Evolutionary conservation across 2,797 vertebrate genomes (phyloP).

Genomic region (Poecilia gillii): DNA sequence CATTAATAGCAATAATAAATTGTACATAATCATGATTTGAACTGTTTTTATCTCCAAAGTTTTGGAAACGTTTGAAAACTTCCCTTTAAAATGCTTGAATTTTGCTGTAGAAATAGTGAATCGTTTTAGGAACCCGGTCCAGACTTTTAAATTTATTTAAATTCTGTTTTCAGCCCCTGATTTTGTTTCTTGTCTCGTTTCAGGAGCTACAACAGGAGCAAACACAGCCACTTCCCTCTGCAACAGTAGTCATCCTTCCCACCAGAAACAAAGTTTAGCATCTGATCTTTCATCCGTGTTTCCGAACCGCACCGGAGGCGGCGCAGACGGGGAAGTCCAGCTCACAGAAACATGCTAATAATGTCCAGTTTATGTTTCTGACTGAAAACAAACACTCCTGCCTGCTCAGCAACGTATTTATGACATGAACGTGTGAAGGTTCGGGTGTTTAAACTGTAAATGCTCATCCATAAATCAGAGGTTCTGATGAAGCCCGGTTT

Average conservation of each 20-base stretch:
- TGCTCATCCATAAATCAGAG: background rate
- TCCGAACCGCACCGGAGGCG: background rate
- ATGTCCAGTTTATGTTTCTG: constrained; percentile 1
- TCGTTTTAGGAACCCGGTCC: no score
- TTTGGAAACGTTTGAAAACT: no score
- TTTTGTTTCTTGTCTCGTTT: constrained; percentile 1
- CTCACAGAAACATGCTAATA: background rate
- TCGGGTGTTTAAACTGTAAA: background rate
- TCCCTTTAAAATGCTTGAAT: no score
- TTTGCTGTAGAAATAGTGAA: no score
- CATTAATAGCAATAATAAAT: no score
- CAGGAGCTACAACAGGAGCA: constrained; percentile 44
- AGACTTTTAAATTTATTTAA: background rate
- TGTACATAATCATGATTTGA: no score
- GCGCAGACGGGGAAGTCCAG: constrained; percentile 22
- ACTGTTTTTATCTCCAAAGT: no score
- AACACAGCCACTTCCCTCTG: constrained; percentile 28
- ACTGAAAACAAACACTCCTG: background rate
- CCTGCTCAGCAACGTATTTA: background rate
- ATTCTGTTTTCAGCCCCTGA: background rate
- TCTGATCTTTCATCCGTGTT: constrained; percentile 39
- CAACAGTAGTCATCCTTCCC: constrained; percentile 31
- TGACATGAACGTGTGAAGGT: background rate
- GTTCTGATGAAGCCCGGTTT: constrained; percentile 6
- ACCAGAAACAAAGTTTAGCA: constrained; percentile 27